Evolutionary conservation across 1,140 invertebrate genomes (phyloP), one percentile per base, ranked within the genome.

Genomic region (Aricia agestis): DNA sequence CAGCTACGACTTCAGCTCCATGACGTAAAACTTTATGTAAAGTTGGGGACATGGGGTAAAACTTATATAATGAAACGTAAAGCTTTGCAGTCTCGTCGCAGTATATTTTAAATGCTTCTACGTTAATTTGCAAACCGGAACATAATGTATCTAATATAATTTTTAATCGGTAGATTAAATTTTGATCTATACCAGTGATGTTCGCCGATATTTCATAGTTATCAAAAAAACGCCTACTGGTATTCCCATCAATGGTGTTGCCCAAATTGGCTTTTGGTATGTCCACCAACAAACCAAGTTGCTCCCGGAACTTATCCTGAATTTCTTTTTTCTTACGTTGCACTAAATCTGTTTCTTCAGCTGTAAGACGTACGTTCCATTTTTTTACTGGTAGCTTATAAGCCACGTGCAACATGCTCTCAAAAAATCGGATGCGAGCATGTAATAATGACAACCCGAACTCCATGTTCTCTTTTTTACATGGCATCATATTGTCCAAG

Each of bases 221-320:
- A 41, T 63, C 67, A 74, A 89, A 90, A 78, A 89, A 91, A 69
- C 78, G 74, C 69, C 83, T 66, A 10, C 73, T 76, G 1, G 82
- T 87, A 68, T 91, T 90, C 2, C 82, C 83, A 66, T 89, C 83
- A 75, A 88, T 90, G 2, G 76, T 81, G 36, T 78, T 86, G 1
- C 83, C 85, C 65, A 78, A 84, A 7, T 82, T 78, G 10, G 81
- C 70, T 76, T 85, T 88, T 9, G 81, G 81, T 18, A 82, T 71
- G 72, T 89, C 84, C 9, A 89, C 79, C 17, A 84, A 73, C 1
- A 86, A 66, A 6, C 79, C 76, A 4, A 78, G 58, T 73, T 79
- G 32, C 9, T 70, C 72, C 68, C 69, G 68, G 73, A 88, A 89
- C 69, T 69, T 66, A 69, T 80, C 36, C 76, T 88, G 80, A 10